Evolutionary conservation across 64 coral and sea anemone species (phyloP).

Genomic region (Pachyseris speciosa): DNA sequence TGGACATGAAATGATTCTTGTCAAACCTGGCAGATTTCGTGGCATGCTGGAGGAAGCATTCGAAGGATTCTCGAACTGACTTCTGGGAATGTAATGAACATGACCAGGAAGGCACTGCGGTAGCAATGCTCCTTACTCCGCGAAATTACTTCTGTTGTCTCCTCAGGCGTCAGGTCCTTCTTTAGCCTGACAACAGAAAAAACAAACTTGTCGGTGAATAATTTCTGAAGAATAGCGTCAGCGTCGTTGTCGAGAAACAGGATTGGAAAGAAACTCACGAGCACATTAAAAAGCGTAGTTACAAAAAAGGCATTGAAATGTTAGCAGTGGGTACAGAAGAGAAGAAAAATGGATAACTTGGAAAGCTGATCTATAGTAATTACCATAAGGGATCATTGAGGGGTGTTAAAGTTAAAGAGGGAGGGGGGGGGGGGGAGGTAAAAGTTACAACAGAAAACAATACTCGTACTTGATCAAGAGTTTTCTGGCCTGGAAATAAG

Average conservation of each 20-base stretch:
- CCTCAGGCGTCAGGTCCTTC: neutral
- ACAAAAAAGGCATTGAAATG: too few relatives aligned
- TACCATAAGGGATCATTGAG: too few relatives aligned
- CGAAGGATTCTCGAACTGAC: constrained; percentile 80
- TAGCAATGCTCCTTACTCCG: constrained; percentile 79
- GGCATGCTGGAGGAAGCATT: constrained; percentile 79
- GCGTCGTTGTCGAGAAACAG: too few relatives aligned
- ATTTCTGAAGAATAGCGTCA: too few relatives aligned
- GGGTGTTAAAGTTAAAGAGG: neutral
- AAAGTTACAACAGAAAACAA: neutral
- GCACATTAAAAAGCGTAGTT: too few relatives aligned
- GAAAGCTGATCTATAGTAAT: neutral
- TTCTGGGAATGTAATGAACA: constrained; percentile 86
- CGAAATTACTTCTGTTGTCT: constrained; percentile 54
- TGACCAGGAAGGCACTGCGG: constrained; percentile 70
- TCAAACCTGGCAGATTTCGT: constrained; percentile 74
- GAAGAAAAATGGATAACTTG: too few relatives aligned
- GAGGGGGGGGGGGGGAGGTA: too few relatives aligned
- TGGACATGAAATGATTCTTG: neutral
- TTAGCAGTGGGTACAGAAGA: neutral
- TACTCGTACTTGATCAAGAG: constrained; percentile 32
- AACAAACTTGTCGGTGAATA: too few relatives aligned
- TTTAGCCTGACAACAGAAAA: neutral
- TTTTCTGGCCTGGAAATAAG: constrained; percentile 61
- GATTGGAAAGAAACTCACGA: too few relatives aligned